These are phyloP conservation scores for Kryptolebias marmoratus DNA, from an alignment of 2,113 vertebrate genomes.

Conservation along the genomic window DNA sequence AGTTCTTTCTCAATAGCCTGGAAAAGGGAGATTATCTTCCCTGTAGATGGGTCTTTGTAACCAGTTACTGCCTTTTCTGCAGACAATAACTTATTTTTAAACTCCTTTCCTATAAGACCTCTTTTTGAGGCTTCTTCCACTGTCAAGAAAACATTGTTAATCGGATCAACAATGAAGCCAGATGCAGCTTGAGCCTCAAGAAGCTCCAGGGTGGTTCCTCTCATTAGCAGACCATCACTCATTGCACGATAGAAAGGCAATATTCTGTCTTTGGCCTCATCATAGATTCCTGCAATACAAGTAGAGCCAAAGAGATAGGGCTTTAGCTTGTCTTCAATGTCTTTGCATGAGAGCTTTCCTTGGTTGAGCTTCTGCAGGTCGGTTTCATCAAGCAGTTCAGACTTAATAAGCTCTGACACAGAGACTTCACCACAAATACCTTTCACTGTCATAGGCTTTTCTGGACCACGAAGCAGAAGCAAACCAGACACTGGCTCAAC, in stretches of 20 bases:
- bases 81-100: slow-evolving; percentile 93
- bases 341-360: slow-evolving; percentile 84
- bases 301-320: slow-evolving; percentile 91
- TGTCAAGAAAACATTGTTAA: slow-evolving; percentile 89
- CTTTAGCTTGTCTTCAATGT: slow-evolving; percentile 90
- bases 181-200: slow-evolving; percentile 97
- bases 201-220: slow-evolving; percentile 93
- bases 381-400: slow-evolving; percentile 83
- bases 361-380: slow-evolving; percentile 83
- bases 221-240: slow-evolving; percentile 94
- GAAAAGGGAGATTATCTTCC: slow-evolving; percentile 94
- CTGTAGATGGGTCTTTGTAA: slow-evolving; percentile 92
- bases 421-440: slow-evolving; percentile 87
- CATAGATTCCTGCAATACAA: slow-evolving; percentile 97
- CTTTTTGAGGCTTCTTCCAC: slow-evolving; percentile 93
- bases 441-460: slow-evolving; percentile 84
- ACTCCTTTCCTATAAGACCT: slow-evolving; percentile 92
- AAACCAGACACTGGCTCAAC: slow-evolving; percentile 88
- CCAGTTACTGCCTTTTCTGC: slow-evolving; percentile 96
- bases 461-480: slow-evolving; percentile 85
- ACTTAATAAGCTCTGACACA: slow-evolving; percentile 82
- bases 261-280: slow-evolving; percentile 90
- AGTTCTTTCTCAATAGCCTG: slow-evolving; percentile 97
- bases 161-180: slow-evolving; percentile 95
- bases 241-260: slow-evolving; percentile 94